These are phyloP conservation scores for Nautilus pompilius DNA, from an alignment of 1,140 invertebrate species.

Conservation along the genomic window DNA sequence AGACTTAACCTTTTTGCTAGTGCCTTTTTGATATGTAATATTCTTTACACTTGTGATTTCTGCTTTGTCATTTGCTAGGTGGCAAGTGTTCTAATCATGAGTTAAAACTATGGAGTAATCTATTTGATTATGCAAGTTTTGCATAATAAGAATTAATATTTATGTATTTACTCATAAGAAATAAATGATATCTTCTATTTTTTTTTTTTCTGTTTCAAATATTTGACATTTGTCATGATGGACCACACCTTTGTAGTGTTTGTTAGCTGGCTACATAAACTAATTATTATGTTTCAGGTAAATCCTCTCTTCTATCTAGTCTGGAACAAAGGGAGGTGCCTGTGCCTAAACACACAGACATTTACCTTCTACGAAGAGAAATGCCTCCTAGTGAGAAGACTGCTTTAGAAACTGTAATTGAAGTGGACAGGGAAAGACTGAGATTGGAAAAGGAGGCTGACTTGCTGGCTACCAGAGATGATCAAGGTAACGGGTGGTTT, in stretches of 20 bases:
- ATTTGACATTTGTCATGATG: background rate
- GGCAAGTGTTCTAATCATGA: too few relatives aligned
- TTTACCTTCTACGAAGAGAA: constrained; percentile 94
- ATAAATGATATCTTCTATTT: background rate
- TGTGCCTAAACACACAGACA: constrained; percentile 95
- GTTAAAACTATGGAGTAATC: too few relatives aligned
- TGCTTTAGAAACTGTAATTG: constrained; percentile 95
- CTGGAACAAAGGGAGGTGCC: constrained; percentile 92
- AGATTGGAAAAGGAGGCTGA: constrained; percentile 91
- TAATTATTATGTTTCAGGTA: constrained; percentile 61
- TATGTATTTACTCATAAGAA: too few relatives aligned
- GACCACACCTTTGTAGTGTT: background rate
- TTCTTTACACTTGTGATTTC: too few relatives aligned
- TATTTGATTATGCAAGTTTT: too few relatives aligned
- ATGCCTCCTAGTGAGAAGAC: constrained; percentile 89
- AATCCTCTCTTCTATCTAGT: constrained; percentile 88
- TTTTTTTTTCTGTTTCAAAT: background rate
- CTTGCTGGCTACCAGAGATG: constrained; percentile 77
- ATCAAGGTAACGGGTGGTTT: constrained; percentile 68
- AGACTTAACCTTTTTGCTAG: too few relatives aligned
- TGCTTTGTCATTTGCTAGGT: too few relatives aligned
- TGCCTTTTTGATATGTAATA: too few relatives aligned
- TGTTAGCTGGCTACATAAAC: background rate
- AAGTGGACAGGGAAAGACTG: constrained; percentile 93
- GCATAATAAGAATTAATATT: too few relatives aligned